phyloP scores from a whole-genome alignment of 2,113 vertebrate genomes.

The Steatornis caripensis region DNA sequence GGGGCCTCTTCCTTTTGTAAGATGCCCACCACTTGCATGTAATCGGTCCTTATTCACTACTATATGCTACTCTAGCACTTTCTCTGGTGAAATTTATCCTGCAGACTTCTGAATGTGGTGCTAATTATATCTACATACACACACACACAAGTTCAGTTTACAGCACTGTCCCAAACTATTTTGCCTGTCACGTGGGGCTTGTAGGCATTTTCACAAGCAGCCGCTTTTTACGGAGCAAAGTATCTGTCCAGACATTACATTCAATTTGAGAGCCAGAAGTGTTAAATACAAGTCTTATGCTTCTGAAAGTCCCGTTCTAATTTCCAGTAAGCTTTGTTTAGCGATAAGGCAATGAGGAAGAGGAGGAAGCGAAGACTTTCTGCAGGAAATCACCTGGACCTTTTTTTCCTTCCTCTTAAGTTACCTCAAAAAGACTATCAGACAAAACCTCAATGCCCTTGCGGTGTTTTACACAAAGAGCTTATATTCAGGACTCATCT shows the following conservation, averaged over 20 bases:
- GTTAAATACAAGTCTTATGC: not conserved
- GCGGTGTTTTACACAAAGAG: not conserved
- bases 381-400: not conserved
- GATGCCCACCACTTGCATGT: not conserved
- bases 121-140: not conserved
- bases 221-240: not conserved
- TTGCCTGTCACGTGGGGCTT: not conserved
- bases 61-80: not conserved
- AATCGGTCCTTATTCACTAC: not conserved
- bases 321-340: not conserved
- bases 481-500: not conserved
- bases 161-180: not conserved
- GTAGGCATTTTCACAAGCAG: not conserved
- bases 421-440: not conserved
- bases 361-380: not conserved
- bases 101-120: not conserved
- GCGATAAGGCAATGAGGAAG: not conserved
- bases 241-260: not conserved
- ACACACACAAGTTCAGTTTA: not conserved
- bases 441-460: not conserved
- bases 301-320: not conserved
- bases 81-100: not conserved
- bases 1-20: not conserved
- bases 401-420: not conserved
- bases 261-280: not conserved